These are phyloP conservation scores for Lamellibrachia satsuma DNA, from an alignment of 2,888 invertebrate species.

Conservation along the genomic window DNA sequence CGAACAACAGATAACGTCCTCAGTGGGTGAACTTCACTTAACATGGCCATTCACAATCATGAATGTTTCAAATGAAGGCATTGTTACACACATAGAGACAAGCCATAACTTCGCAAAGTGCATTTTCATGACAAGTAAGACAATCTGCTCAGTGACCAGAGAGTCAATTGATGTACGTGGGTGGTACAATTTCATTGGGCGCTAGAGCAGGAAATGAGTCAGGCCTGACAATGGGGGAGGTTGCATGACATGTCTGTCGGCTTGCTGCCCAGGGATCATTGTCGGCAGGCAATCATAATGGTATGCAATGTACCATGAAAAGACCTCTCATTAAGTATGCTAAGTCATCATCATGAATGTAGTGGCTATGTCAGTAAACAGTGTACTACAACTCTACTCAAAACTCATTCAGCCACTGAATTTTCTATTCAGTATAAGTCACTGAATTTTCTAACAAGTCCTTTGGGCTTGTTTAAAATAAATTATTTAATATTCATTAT, in stretches of 20 bases:
- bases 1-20: not conserved
- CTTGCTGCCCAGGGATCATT: not conserved
- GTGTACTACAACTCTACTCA: not conserved
- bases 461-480: not conserved
- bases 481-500: not conserved
- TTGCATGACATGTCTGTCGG: not conserved
- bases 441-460: not conserved
- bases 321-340: not conserved
- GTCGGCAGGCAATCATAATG: not conserved
- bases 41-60: not conserved
- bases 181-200: not conserved
- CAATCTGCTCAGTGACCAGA: not conserved
- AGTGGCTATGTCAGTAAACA: not conserved
- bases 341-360: not conserved
- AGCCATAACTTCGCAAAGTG: not conserved
- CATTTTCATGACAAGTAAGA: not conserved
- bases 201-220: not conserved
- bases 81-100: not conserved
- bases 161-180: not conserved
- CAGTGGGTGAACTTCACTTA: not conserved
- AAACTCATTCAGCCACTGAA: not conserved
- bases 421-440: not conserved
- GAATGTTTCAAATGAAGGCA: not conserved
- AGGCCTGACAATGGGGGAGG: not conserved
- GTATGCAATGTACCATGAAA: not conserved